Evolutionary conservation across 2,797 vertebrate species (phyloP).

Genomic region (Adelosebastes latens): DNA sequence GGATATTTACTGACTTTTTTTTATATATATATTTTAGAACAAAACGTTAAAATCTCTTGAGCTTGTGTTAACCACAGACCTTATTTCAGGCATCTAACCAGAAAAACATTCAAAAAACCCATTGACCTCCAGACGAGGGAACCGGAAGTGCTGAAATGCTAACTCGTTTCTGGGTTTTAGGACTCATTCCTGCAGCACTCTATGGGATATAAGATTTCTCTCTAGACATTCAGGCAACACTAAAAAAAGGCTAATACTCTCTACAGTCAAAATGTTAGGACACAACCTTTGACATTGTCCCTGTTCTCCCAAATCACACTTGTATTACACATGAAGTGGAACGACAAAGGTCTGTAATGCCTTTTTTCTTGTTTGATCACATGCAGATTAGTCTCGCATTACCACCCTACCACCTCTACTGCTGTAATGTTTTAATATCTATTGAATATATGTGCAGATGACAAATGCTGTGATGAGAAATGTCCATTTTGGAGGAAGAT

Average conservation of each 20-base stretch:
- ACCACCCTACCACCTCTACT: background rate
- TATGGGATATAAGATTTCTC: background rate
- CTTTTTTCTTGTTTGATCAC: background rate
- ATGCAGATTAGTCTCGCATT: background rate
- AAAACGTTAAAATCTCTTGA: too few species aligned
- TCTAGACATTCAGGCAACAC: background rate
- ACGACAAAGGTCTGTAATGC: background rate
- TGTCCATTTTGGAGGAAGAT: background rate
- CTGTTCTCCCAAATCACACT: background rate
- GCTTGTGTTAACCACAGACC: too few species aligned
- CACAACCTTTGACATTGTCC: background rate
- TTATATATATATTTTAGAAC: too few species aligned
- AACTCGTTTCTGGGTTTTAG: too few species aligned
- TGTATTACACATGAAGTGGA: background rate
- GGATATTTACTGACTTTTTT: too few species aligned
- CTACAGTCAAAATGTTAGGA: background rate
- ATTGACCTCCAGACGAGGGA: too few species aligned
- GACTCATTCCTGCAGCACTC: too few species aligned
- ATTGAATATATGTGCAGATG: background rate
- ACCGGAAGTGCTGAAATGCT: too few species aligned
- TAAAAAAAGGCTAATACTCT: background rate
- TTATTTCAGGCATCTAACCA: too few species aligned
- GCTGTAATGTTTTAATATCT: background rate
- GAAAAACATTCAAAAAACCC: rapidly evolving
- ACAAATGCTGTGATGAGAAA: background rate